Evolutionary conservation across 2,113 vertebrate genomes (phyloP).

Genomic region (Desmodus rotundus): DNA sequence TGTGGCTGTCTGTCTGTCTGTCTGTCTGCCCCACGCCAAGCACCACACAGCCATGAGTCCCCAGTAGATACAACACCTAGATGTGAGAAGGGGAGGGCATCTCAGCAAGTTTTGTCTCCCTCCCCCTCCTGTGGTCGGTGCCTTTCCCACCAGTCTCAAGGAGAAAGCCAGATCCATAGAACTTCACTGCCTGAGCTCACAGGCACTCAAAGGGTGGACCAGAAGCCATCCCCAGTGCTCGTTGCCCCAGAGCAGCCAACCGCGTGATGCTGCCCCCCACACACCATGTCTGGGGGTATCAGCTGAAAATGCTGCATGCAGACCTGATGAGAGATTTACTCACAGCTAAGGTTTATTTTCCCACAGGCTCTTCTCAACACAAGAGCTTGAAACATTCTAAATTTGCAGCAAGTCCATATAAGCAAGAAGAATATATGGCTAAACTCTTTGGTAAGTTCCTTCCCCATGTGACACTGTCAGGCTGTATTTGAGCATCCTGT

Average conservation of each 20-base stretch:
- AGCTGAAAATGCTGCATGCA: neutral
- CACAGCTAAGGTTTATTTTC: neutral
- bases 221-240: neutral
- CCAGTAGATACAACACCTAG: too few relatives aligned
- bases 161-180: neutral
- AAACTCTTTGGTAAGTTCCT: slow-evolving; percentile 51
- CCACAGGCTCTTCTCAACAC: neutral
- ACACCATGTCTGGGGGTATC: neutral
- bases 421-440: neutral
- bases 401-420: neutral
- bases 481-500: neutral
- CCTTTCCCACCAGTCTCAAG: neutral
- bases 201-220: neutral
- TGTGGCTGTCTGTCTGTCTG: neutral
- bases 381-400: neutral
- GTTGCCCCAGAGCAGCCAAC: neutral
- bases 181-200: neutral
- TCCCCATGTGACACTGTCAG: neutral
- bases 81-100: accelerated
- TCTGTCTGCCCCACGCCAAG: neutral
- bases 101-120: neutral
- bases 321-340: neutral
- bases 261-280: neutral
- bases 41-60: neutral
- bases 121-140: neutral